Evolutionary conservation across 2,797 vertebrate species (phyloP).

Genomic region (Hippocampus kuda): DNA sequence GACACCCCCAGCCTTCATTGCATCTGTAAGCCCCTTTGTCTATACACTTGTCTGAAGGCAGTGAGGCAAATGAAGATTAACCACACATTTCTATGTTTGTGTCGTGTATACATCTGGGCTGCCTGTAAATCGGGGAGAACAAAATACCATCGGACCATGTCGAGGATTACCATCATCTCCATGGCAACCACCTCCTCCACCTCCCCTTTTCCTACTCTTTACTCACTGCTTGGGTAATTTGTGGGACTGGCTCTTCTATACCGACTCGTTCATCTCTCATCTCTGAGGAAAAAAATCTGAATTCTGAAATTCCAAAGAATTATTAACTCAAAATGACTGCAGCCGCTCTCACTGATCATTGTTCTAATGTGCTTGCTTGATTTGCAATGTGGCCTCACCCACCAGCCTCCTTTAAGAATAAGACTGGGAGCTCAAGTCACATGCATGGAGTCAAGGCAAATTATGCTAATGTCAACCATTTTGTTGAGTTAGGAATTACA

Average conservation of each 20-base stretch:
- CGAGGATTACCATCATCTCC: constrained; percentile 57
- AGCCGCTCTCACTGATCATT: constrained; percentile 53
- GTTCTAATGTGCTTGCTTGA: constrained; percentile 45
- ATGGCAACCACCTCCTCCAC: constrained; percentile 49
- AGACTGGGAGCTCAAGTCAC: constrained; percentile 19
- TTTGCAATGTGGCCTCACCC: constrained; percentile 45
- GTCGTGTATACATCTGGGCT: constrained; percentile 27
- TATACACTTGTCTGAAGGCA: constrained; percentile 34
- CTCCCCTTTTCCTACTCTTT: constrained; percentile 24
- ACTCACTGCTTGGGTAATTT: constrained; percentile 40
- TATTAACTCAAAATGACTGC: constrained; percentile 62
- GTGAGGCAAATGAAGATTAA: constrained; percentile 47
- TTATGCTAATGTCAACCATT: constrained; percentile 11
- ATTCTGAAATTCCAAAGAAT: constrained; percentile 59
- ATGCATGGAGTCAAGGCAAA: constrained; percentile 45
- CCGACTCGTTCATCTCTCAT: constrained; percentile 51
- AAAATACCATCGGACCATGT: constrained; percentile 46
- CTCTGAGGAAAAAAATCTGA: constrained; percentile 45
- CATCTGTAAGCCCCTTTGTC: constrained; percentile 28
- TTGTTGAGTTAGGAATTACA: neutral
- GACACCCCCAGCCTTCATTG: constrained; percentile 14
- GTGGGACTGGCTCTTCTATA: constrained; percentile 25
- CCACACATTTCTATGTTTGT: constrained; percentile 42
- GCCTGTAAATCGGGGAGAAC: constrained; percentile 26
- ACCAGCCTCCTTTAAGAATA: constrained; percentile 14